These are phyloP conservation scores for Elaeidobius kamerunicus DNA, from an alignment of 2,888 invertebrate species.

Conservation along the genomic window DNA sequence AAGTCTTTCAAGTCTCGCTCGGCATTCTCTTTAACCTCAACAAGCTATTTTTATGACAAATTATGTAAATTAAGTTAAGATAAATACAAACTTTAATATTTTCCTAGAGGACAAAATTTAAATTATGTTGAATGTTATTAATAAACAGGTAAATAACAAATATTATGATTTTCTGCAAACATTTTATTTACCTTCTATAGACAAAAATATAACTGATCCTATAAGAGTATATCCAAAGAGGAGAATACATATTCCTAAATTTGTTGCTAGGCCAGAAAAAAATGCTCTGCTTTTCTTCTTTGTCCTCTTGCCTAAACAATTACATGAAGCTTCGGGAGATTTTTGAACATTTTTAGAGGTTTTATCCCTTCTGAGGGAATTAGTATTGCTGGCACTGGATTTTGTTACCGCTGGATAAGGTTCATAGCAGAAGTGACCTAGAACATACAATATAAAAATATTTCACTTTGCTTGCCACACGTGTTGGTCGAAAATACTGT, in stretches of 20 bases:
- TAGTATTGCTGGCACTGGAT: constrained; percentile 39
- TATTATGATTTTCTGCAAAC: not conserved
- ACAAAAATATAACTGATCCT: constrained; percentile 77
- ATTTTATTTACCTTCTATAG: constrained; percentile 61
- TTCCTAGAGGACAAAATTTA: no score
- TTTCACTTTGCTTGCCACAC: no score
- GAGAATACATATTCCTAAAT: constrained; percentile 72
- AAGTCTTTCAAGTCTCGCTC: no score
- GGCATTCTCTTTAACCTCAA: no score
- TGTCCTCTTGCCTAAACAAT: constrained; percentile 45
- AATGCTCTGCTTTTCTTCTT: constrained; percentile 52
- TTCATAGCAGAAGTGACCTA: constrained; percentile 49
- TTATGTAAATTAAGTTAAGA: no score
- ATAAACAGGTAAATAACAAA: no score
- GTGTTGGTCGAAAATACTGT: no score
- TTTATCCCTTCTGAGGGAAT: constrained; percentile 47
- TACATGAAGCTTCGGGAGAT: constrained; percentile 42
- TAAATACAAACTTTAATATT: no score
- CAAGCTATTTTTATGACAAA: no score
- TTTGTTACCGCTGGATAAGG: constrained; percentile 48
- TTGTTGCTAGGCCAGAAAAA: constrained; percentile 72
- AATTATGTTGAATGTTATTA: no score
- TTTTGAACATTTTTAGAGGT: constrained; percentile 47
- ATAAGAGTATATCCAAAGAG: constrained; percentile 76
- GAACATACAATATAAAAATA: no score